Percentiles rank a stretch among this genome's conserved stretches.
Evolutionary conservation across 2,797 vertebrate species (phyloP).

Genomic region (Danio tinwini): DNA sequence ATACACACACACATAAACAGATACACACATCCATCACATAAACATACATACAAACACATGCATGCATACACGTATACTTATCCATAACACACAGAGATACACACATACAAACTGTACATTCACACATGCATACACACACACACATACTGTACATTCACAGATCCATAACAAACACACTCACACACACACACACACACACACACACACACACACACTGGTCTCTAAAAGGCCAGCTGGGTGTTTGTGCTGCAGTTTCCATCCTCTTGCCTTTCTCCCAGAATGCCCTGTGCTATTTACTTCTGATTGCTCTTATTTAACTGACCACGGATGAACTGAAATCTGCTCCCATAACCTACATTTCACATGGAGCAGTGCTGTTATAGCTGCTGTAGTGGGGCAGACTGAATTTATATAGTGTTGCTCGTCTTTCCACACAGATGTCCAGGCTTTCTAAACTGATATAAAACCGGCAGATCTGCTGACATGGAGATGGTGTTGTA

Average conservation of each 20-base stretch:
- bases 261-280: slow-evolving; percentile 23
- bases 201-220: too few relatives aligned
- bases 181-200: too few relatives aligned
- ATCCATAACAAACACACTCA: too few relatives aligned
- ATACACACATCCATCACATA: too few relatives aligned
- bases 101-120: too few relatives aligned
- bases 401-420: neutral
- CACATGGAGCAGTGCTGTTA: neutral
- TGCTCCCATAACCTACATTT: slow-evolving; percentile 24
- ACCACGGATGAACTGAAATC: slow-evolving; percentile 10
- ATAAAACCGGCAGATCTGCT: neutral
- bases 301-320: slow-evolving; percentile 26
- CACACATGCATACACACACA: too few relatives aligned
- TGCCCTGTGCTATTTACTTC: slow-evolving; percentile 24
- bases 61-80: slow-evolving; percentile 14
- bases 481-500: neutral
- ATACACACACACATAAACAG: too few relatives aligned
- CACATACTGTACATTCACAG: too few relatives aligned
- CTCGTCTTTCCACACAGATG: neutral
- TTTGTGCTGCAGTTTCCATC: slow-evolving; percentile 7
- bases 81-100: too few relatives aligned
- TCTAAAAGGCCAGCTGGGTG: slow-evolving; percentile 4
- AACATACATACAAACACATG: too few relatives aligned
- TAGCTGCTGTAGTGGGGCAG: neutral
- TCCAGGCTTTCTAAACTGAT: neutral